Evolutionary conservation across 2,113 vertebrate genomes (phyloP), one percentile per base, ranked within the genome.

Genomic region (Quiscalus mexicanus): DNA sequence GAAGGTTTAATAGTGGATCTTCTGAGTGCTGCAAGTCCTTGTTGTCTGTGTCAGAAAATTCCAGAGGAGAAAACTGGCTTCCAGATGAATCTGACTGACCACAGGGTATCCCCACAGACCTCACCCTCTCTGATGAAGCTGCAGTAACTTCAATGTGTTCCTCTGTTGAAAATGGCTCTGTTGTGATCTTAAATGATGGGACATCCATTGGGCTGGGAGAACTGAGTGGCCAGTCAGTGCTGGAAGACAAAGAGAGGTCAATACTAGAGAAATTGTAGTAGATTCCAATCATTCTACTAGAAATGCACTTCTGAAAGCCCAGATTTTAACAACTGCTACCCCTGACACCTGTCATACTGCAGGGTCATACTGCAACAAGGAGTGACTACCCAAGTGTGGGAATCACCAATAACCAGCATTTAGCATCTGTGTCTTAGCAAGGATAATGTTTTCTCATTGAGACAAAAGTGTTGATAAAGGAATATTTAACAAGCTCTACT

Each of bases 221-320:
- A 97, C 99, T 99, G 93, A 99, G 98, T 0, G 98, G 99, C 99
- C 99, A 99, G 22, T 99, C 99, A 12, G 98, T 98, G 95, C 99
- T 99, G 91, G 28, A 94, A 89, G 30, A 56, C 31, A 74, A 39
- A 96, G 86, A 91, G 13, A 84, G 28, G n/a, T 94, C 45, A 94
- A 1, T 39, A 45, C 42, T 33, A 41, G 9, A 71, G 42, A 91
- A 90, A 44, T 8, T 53, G 21, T 9, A 62, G 45, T 20, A 84
- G 22, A 42, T 33, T 47, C 20, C 39, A 45, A 17, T 64, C 8
- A 65, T 42, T 55, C 33, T 39, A 73, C 37, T 20, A 63, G 45
- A 87, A 92, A 63, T 6, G 28, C 15, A 33, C 49, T 49, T 80
- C 64, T 45, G 87, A 53, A 79, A 86, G 58, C 13, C 33, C 52